Percentiles rank a stretch among this genome's conserved stretches.
Evolutionary conservation across 2,113 vertebrate genomes (phyloP).

Genomic region (Carollia perspicillata): DNA sequence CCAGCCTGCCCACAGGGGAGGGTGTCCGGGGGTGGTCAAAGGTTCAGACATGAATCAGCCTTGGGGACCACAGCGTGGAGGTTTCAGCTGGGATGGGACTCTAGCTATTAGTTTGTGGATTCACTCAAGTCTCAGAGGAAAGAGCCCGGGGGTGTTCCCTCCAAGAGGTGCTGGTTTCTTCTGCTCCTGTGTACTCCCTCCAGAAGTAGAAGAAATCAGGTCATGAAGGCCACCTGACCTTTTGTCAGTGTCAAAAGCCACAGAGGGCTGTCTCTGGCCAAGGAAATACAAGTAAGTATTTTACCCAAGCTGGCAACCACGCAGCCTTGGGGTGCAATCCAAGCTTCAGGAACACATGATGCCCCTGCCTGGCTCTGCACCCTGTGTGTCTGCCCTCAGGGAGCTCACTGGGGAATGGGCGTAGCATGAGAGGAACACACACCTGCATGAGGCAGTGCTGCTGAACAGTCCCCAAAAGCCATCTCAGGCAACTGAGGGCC

Average conservation of each 20-base stretch:
- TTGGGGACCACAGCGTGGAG: background rate
- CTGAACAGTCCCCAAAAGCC: background rate
- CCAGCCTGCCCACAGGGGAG: background rate
- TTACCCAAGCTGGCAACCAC: background rate
- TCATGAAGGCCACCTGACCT: background rate
- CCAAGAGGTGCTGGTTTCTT: no score
- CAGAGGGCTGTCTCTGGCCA: background rate
- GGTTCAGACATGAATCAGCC: background rate
- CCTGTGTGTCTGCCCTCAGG: rapidly evolving
- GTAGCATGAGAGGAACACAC: background rate
- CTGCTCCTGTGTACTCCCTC: no score
- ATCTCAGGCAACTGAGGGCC: background rate
- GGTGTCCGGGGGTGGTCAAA: background rate
- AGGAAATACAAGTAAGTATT: no score
- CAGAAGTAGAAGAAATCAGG: background rate
- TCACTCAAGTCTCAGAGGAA: background rate
- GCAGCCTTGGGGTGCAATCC: rapidly evolving
- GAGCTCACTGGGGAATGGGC: rapidly evolving
- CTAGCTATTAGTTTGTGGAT: background rate
- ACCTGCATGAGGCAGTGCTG: background rate
- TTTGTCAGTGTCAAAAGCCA: background rate
- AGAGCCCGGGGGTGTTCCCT: background rate
- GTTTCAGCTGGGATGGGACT: background rate
- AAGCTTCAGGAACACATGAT: background rate
- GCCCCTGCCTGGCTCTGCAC: background rate